Evolutionary conservation across 2,888 invertebrate genomes (phyloP).

Genomic region (Lepidocyrtoides sp.): DNA sequence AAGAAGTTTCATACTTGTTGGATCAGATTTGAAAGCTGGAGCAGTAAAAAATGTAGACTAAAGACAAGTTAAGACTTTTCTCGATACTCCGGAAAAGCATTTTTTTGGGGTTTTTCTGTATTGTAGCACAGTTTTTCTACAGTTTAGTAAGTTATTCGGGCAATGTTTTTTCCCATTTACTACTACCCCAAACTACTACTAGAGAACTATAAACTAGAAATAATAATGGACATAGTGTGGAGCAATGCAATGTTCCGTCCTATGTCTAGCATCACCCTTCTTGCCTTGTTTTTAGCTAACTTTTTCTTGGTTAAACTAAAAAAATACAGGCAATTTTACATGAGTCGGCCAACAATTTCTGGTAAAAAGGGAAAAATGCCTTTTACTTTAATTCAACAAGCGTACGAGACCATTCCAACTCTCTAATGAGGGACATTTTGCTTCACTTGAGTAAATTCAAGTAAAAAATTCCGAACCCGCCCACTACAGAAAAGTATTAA

Average conservation of each 20-base stretch:
- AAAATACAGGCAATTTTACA: constrained; percentile 51
- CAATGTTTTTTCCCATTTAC: background rate
- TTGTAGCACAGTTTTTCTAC: background rate
- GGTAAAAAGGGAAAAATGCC: background rate
- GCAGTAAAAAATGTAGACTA: background rate
- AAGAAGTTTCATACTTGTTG: background rate
- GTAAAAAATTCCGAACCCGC: background rate
- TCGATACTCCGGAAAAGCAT: background rate
- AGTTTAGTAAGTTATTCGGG: background rate
- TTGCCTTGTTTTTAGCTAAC: background rate
- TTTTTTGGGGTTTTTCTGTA: background rate
- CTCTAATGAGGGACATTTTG: constrained; percentile 56
- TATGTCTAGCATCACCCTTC: background rate
- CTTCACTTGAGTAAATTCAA: constrained; percentile 49
- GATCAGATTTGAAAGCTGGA: background rate
- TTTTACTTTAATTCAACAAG: background rate
- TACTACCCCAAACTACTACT: too few relatives aligned
- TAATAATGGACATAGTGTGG: background rate
- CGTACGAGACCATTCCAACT: constrained; percentile 28
- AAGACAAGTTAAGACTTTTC: too few relatives aligned
- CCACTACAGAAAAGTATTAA: background rate
- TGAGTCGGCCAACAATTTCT: constrained; percentile 22
- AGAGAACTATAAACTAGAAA: background rate
- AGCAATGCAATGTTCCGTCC: background rate
- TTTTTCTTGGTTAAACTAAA: background rate